A percentile compares a stretch with the other conserved stretches of the same genome.
Conservation (phyloP, 1,140 invertebrate species). For the Anagrus nilaparvatae region DNA sequence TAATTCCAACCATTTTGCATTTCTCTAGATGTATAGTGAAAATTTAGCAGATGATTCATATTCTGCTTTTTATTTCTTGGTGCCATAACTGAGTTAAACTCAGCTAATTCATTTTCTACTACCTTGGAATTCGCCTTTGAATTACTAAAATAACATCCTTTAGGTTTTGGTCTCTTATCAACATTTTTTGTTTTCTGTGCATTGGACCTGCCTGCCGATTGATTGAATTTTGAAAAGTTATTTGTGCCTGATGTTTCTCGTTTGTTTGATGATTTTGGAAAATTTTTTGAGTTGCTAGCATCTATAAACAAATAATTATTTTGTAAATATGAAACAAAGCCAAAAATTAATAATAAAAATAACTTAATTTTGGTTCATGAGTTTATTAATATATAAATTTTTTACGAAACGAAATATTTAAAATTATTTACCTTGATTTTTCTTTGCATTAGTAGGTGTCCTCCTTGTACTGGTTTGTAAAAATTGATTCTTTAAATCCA, state of each 20-base stretch:
- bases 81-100: constrained; percentile 69
- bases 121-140: constrained; percentile 63
- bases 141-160: constrained; percentile 54
- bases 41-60: constrained; percentile 85
- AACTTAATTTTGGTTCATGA: too few species aligned
- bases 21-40: constrained; percentile 62
- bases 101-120: constrained; percentile 49
- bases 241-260: constrained; percentile 48
- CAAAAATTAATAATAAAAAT: background rate
- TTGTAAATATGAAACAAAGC: background rate
- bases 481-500: constrained; percentile 63
- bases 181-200: constrained; percentile 51
- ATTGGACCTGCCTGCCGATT: constrained; percentile 45
- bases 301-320: constrained; percentile 35
- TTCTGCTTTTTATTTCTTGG: constrained; percentile 85
- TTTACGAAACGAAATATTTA: background rate
- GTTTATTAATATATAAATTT: background rate
- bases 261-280: constrained; percentile 51
- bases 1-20: constrained; percentile 27
- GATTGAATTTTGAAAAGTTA: constrained; percentile 48
- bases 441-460: constrained; percentile 53
- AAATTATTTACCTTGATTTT: constrained; percentile 52
- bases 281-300: constrained; percentile 48
- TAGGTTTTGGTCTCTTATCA: constrained; percentile 67
- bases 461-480: constrained; percentile 51